Evolutionary conservation across 2,113 vertebrate species (phyloP), one percentile per base, ranked within the genome.

Genomic region (Dipodomys ordii): DNA sequence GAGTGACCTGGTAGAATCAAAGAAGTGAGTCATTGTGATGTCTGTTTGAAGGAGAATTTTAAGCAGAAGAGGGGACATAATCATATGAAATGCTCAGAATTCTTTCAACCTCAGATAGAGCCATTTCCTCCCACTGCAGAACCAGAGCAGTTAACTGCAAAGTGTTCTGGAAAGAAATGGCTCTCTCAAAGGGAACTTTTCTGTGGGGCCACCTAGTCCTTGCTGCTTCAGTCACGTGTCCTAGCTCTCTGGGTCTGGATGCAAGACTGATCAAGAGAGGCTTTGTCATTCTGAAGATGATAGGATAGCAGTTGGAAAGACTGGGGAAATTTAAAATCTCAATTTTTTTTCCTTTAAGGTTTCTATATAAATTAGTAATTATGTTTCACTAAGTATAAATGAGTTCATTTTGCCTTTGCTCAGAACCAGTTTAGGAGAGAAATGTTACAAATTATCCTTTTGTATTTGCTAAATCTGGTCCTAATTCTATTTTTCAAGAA

Each of bases 391-490:
- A 94, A 89, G 94, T 94, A 92, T 82, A 91, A 91, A 95, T 90
- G 89, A 97, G 94, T 95, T 95, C 90, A 86, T 96, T 96, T 95
- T 95, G 94, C 67, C 85, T 96, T 92, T 94, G 84, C 67, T 90
- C 76, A 92, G 93, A 93, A 88, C 94, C 22, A 86, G 62, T 83
- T 93, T 94, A 82, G 88, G 85, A 90, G 92, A 95, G 94, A 94
- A 85, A 96, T 77, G 90, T 94, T 93, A 92, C 95, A 95, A 92
- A 96, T 90, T 90, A 88, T 86, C 90, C 69, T 89, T 94, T 90
- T 95, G 96, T 95, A 88, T 97, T 97, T 95, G 96, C 93, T 96
- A 95, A 96, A 96, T 97, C 96, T 96, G 96, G 96, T 93, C 87
- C 90, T 95, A 94, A 97, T 97, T 96, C 92, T 94, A 90, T 96